These are phyloP conservation scores for Leucoraja ocellata DNA, from an alignment of 2,797 vertebrate species.

Conservation along the genomic window DNA sequence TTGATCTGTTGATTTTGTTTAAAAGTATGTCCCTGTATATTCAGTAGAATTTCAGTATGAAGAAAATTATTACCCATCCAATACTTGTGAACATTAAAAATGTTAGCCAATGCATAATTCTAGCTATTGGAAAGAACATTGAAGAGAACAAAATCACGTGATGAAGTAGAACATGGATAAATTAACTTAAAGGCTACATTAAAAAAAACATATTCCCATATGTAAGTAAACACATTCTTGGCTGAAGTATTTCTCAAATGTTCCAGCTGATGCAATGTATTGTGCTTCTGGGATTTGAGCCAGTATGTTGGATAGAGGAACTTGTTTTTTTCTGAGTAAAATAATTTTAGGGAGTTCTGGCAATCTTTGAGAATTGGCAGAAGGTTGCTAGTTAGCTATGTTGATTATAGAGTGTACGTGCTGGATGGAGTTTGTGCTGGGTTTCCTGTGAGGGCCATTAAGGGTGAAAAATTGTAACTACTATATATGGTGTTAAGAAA, in stretches of 20 bases:
- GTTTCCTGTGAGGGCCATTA: background rate
- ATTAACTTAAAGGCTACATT: background rate
- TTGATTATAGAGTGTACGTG: background rate
- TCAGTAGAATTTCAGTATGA: background rate
- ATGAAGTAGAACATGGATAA: background rate
- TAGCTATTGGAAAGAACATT: background rate
- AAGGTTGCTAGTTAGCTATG: background rate
- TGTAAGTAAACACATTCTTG: background rate
- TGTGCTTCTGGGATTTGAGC: constrained; percentile 19
- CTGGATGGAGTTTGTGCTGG: background rate
- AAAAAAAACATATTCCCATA: background rate
- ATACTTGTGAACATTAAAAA: background rate
- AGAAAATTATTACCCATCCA: background rate
- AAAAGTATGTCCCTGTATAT: background rate
- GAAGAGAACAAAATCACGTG: background rate
- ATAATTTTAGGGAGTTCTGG: constrained; percentile 30
- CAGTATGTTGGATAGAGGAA: background rate
- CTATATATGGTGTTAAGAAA: background rate
- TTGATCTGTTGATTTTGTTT: background rate
- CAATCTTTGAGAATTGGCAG: constrained; percentile 11
- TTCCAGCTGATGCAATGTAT: constrained; percentile 23
- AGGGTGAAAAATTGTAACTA: background rate
- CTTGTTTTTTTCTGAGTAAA: constrained; percentile 28
- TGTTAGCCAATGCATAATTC: background rate
- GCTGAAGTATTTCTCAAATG: background rate